Conservation (phyloP, 2,888 invertebrate species). For the Temnothorax ravouxi region DNA sequence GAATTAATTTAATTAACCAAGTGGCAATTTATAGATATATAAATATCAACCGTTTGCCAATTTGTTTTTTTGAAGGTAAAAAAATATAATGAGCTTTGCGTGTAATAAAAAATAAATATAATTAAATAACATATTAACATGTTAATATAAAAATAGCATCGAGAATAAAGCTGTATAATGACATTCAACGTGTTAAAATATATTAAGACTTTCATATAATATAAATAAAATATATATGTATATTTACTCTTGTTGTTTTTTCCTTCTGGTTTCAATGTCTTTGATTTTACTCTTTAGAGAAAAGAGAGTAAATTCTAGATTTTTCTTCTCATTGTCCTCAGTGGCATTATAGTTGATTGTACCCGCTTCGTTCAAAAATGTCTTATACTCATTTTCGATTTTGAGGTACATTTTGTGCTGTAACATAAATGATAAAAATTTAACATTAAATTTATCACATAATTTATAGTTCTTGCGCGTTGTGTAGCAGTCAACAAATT, state of each 20-base stretch:
- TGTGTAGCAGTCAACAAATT: not conserved
- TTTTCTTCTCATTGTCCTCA: slow-evolving; percentile 67
- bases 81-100: not conserved
- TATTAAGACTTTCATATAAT: not conserved
- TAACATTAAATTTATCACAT: not conserved
- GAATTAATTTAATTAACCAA: no score
- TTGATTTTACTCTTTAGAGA: slow-evolving; percentile 64
- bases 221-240: slow-evolving; percentile 9
- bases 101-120: not conserved
- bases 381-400: slow-evolving; percentile 58
- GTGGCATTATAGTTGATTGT: slow-evolving; percentile 61
- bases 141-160: not conserved
- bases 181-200: not conserved
- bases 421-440: slow-evolving; percentile 3
- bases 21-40: no score
- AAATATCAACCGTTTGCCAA: no score
- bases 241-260: slow-evolving; percentile 75
- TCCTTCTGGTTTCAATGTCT: slow-evolving; percentile 65
- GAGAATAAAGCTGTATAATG: not conserved
- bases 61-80: not conserved
- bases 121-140: not conserved
- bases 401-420: slow-evolving; percentile 64
- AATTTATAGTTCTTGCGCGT: not conserved
- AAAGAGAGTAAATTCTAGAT: slow-evolving; percentile 70
- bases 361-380: slow-evolving; percentile 56